A percentile compares a stretch with the other conserved stretches of the same genome.
Evolutionary conservation across 2,797 vertebrate species (phyloP).

Genomic region (Neosilurus hyrtlii): DNA sequence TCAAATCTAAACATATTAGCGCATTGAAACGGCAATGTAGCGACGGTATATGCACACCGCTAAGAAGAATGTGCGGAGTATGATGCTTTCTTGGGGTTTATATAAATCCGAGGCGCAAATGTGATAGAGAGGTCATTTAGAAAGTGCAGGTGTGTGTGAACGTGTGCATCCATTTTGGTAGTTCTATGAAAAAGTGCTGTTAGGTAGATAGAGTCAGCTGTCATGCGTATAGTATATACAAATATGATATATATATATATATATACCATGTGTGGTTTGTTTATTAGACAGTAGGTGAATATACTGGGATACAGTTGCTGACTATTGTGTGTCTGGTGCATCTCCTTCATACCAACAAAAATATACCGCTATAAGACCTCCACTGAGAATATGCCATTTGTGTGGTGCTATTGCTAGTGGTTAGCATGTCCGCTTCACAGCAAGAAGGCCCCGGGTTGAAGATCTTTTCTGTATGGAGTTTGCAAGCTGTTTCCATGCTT

Average conservation of each 20-base stretch:
- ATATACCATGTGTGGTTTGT: too few species aligned
- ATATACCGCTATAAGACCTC: background rate
- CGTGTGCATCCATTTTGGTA: background rate
- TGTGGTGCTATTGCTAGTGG: background rate
- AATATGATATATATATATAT: background rate
- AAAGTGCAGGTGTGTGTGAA: slow-evolving; percentile 20
- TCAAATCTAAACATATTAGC: slow-evolving; percentile 30
- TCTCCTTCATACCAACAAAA: background rate
- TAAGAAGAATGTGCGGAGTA: background rate
- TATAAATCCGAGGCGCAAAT: slow-evolving; percentile 3
- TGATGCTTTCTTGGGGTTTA: background rate
- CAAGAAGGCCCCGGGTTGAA: too few species aligned
- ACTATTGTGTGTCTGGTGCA: background rate
- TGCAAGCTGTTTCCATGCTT: too few species aligned
- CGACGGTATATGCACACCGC: slow-evolving; percentile 2
- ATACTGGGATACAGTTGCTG: background rate
- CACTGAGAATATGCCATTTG: background rate
- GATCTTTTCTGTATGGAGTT: too few species aligned
- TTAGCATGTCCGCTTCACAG: too few species aligned
- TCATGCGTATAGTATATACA: background rate
- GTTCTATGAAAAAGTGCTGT: slow-evolving; percentile 2
- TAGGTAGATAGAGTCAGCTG: background rate
- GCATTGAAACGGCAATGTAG: background rate
- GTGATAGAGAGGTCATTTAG: slow-evolving; percentile 22
- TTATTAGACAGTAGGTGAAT: background rate